These are phyloP conservation scores for Leiothrix lutea DNA, from an alignment of 2,113 vertebrate species.

Conservation along the genomic window DNA sequence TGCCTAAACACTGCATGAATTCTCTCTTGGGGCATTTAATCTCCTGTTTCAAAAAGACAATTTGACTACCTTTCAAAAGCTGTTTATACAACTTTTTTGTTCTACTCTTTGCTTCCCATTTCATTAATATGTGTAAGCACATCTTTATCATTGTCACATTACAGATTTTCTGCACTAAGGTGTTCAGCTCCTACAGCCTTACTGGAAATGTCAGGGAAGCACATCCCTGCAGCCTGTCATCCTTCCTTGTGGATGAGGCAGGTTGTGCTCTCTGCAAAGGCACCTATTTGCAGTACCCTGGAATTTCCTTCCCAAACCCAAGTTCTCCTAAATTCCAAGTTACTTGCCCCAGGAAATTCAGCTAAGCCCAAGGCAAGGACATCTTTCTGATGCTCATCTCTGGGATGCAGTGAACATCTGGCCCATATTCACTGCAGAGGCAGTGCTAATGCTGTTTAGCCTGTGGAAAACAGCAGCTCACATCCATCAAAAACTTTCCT, in stretches of 20 bases:
- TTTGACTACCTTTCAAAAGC: neutral
- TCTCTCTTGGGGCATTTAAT: neutral
- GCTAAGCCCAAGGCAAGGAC: neutral
- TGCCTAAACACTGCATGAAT: neutral
- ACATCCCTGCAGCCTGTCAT: neutral
- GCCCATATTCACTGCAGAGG: neutral
- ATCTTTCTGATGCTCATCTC: neutral
- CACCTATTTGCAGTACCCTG: neutral
- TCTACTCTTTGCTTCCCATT: neutral
- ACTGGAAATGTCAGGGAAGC: neutral
- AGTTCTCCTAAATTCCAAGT: neutral
- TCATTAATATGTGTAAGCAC: neutral
- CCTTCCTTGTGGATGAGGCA: fast-evolving
- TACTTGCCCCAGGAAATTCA: neutral
- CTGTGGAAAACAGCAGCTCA: neutral
- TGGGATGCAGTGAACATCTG: neutral
- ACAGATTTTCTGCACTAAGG: neutral
- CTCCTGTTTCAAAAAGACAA: neutral
- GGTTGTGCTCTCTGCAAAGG: neutral
- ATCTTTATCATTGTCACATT: neutral
- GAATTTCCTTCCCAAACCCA: neutral
- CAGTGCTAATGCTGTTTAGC: neutral
- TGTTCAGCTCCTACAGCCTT: neutral
- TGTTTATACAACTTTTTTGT: neutral
- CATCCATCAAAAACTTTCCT: neutral